phyloP scores from a whole-genome alignment of 2,888 invertebrate genomes.

The Teinopalpus imperialis region DNA sequence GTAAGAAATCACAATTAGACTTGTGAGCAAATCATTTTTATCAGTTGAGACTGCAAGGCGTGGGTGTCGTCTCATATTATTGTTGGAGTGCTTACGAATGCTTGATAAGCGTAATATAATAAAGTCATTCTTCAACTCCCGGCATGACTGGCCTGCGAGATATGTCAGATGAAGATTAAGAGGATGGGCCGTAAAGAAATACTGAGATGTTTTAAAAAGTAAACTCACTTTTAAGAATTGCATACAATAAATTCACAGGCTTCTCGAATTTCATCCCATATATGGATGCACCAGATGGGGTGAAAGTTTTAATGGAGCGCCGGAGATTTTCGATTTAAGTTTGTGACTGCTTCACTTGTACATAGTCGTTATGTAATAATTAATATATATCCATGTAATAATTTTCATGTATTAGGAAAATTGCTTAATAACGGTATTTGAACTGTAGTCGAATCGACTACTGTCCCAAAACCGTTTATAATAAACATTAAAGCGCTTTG shows the following conservation, averaged over 20 bases:
- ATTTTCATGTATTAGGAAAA: no score
- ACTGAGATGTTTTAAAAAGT: constrained; percentile 18
- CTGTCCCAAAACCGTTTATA: no score
- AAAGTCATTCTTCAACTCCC: constrained; percentile 21
- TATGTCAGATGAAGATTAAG: constrained; percentile 23
- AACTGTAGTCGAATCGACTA: no score
- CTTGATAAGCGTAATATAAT: constrained; percentile 20
- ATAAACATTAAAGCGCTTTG: no score
- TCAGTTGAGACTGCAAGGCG: background rate
- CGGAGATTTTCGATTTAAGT: constrained; percentile 7
- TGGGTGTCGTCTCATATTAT: constrained; percentile 16
- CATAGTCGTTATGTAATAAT: no score
- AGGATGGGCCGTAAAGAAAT: constrained; percentile 17
- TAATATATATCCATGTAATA: no score
- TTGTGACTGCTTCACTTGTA: constrained; percentile 1
- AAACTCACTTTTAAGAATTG: constrained; percentile 13
- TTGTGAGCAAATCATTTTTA: no score
- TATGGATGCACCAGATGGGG: constrained; percentile 11
- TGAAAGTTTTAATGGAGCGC: constrained; percentile 20
- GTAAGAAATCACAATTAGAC: no score
- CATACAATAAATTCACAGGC: constrained; percentile 13
- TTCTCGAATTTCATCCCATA: constrained; percentile 11
- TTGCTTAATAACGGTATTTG: no score
- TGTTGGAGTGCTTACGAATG: constrained; percentile 10
- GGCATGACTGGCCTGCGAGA: constrained; percentile 12